These are phyloP conservation scores for Micronycteris hirsuta DNA, from an alignment of 2,113 vertebrate genomes.

Conservation along the genomic window DNA sequence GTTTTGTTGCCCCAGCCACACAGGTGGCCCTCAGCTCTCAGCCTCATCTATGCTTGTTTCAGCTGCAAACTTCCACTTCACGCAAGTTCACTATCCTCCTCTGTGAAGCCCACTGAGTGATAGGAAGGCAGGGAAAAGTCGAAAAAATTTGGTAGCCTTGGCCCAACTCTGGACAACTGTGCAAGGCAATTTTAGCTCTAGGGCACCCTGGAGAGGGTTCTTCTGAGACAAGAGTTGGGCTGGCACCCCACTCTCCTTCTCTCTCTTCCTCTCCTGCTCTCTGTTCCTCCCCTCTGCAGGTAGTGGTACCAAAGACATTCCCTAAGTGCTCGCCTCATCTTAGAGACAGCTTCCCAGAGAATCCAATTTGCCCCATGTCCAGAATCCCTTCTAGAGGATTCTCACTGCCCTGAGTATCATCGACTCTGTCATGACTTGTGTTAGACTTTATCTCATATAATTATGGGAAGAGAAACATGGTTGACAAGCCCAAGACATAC, in stretches of 20 bases:
- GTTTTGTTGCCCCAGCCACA: too few relatives aligned
- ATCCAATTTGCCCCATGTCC: not conserved
- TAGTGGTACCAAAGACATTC: accelerated
- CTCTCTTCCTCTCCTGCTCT: not conserved
- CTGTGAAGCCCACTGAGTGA: not conserved
- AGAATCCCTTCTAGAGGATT: not conserved
- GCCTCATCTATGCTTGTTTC: not conserved
- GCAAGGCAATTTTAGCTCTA: not conserved
- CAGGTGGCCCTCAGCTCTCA: not conserved
- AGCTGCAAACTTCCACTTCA: not conserved
- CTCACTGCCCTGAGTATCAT: not conserved
- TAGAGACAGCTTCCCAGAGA: not conserved
- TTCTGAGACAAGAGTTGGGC: not conserved
- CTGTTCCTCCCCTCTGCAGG: not conserved
- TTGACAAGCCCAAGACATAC: not conserved
- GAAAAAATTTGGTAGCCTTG: not conserved
- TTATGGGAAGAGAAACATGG: not conserved
- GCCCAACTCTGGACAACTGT: not conserved
- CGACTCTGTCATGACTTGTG: not conserved
- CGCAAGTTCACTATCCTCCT: not conserved
- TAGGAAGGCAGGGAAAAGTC: not conserved
- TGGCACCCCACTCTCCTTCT: too few relatives aligned
- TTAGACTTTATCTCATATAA: not conserved
- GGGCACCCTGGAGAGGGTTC: accelerated
- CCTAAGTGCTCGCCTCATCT: not conserved